Evolutionary conservation across 2,888 invertebrate genomes (phyloP).

Genomic region (Sisyra nigra): DNA sequence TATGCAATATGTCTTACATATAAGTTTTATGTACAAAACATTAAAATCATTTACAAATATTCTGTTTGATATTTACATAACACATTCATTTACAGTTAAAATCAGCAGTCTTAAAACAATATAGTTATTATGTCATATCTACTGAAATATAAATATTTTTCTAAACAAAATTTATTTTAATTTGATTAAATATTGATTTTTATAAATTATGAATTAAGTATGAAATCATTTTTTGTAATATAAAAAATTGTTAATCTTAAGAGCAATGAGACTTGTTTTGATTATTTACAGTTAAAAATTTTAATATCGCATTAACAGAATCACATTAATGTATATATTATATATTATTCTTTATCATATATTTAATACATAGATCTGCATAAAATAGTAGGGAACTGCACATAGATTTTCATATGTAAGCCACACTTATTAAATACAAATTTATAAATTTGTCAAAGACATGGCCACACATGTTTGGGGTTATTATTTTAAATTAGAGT

Average conservation of each 20-base stretch:
- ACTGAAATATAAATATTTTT: too few relatives aligned
- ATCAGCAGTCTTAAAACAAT: conserved; percentile 6
- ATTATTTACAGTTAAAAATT: too few relatives aligned
- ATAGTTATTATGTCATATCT: not conserved
- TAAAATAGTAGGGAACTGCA: too few relatives aligned
- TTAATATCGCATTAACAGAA: too few relatives aligned
- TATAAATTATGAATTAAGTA: not conserved
- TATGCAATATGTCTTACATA: not conserved
- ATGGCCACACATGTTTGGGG: not conserved
- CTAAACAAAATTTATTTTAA: not conserved
- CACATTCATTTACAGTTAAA: conserved; percentile 3
- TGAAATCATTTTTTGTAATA: not conserved
- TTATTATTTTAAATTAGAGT: too few relatives aligned
- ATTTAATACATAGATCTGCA: too few relatives aligned
- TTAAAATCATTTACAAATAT: conserved; percentile 7
- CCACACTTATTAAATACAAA: not conserved
- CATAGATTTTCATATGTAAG: not conserved
- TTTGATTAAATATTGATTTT: not conserved
- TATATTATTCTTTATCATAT: too few relatives aligned
- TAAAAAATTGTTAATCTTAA: not conserved
- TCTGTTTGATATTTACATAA: conserved; percentile 4
- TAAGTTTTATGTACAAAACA: conserved; percentile 6
- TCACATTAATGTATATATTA: too few relatives aligned
- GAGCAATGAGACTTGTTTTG: not conserved
- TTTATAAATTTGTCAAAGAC: not conserved